A percentile compares a stretch with the other conserved stretches of the same genome.
Conservation (phyloP, 2,113 vertebrate species). For the Theristicus caerulescens region DNA sequence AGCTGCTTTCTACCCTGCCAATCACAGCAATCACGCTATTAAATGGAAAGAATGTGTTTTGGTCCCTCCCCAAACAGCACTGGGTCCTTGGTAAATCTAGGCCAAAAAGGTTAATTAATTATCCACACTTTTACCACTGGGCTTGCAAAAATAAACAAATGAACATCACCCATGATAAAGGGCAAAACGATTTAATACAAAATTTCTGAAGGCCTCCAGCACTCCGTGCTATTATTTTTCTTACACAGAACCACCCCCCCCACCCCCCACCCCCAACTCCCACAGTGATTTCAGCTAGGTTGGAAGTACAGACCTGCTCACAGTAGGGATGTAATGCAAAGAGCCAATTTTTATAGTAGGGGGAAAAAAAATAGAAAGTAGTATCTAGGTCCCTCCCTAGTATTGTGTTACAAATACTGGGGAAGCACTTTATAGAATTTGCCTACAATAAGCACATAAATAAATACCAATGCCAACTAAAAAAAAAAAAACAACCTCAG, state of each 20-base stretch:
- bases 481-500: neutral
- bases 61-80: neutral
- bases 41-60: neutral
- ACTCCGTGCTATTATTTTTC: neutral
- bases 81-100: neutral
- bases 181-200: neutral
- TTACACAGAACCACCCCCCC: neutral
- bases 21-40: neutral
- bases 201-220: neutral
- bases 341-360: neutral
- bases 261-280: neutral
- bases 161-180: neutral
- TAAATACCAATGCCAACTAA: neutral
- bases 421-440: conserved; percentile 8
- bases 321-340: neutral
- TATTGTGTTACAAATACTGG: neutral
- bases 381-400: neutral
- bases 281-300: neutral
- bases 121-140: neutral
- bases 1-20: neutral
- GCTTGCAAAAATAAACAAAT: neutral
- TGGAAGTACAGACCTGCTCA: neutral
- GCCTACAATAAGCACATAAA: neutral
- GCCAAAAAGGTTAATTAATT: neutral
- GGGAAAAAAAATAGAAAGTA: neutral